phyloP scores from a whole-genome alignment of 2,113 vertebrate species.

The Pomatorhinus ruficollis region DNA sequence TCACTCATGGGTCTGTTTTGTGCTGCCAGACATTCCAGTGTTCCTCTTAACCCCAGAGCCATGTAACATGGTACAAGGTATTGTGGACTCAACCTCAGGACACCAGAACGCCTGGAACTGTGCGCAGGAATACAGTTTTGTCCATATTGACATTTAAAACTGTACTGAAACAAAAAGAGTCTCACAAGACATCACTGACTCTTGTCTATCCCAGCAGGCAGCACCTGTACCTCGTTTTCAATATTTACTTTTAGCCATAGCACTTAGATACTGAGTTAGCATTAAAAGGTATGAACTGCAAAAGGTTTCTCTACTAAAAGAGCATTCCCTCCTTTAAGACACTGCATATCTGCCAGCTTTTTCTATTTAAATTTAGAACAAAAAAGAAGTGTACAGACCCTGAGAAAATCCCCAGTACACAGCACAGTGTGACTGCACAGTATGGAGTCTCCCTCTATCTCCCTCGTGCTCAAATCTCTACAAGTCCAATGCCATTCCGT shows the following conservation, averaged over 20 bases:
- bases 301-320: neutral
- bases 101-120: neutral
- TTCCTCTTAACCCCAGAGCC: neutral
- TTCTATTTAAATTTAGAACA: neutral
- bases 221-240: neutral
- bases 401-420: neutral
- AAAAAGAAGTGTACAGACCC: neutral
- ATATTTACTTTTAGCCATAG: neutral
- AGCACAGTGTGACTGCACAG: neutral
- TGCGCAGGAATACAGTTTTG: neutral
- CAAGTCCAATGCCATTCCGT: neutral
- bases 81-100: neutral
- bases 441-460: neutral
- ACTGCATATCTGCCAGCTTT: neutral
- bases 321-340: neutral
- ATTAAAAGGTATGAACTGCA: neutral
- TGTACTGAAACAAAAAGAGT: neutral
- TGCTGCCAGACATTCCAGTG: neutral
- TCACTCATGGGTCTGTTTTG: accelerated
- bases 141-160: neutral
- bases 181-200: neutral
- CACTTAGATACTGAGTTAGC: neutral
- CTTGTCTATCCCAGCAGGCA: neutral
- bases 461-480: neutral
- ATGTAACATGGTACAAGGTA: accelerated